Evolutionary conservation across 2,888 invertebrate genomes (phyloP), one percentile per base, ranked within the genome.

Genomic region (Heliconius cydno): DNA sequence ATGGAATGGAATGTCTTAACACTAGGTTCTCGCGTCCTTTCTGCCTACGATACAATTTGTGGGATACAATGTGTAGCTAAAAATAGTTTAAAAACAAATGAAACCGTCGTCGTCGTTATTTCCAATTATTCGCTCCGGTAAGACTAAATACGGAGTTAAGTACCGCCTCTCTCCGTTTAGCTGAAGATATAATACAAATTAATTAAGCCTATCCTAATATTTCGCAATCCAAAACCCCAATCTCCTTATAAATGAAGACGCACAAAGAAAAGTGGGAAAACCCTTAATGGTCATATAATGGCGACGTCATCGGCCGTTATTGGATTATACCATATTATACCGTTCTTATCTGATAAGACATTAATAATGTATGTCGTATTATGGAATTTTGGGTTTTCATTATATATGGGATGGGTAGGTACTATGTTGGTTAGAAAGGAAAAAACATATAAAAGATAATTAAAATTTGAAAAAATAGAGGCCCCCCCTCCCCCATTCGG

Each of bases 281-380:
- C 63, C 75, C 34, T 46, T 79, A 79, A 71, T 70, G 60, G 63
- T 34, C 38, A 68, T 63, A 79, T 79, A 79, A 74, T 68, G 78
- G 72, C 67, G 25, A 22, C 71, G 71, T 80, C 80, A 80, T 72
- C 78, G 60, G 34, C 65, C 60, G 30, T 80, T 78, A 78, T 80
- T 80, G 75, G 70, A 70, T 67, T 68, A 74, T 67, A 70, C 75
- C 34, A 19, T 71, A 70, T 74, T 22, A 22, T 71, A 28, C 70
- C 67, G 38, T 72, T 65, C 52, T 77, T 74, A 80, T 78, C 78
- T 74, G 41, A 74, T 67, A 74, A 68, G 57, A 28, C 57, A 78
- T 78, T 78, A 57, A 78, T 78, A 74, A 74, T 78, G 63, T 65
- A 66, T 72, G 71, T 65, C 71, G 46, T 71, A 66, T 25, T 63